These are phyloP conservation scores for Athripsodes cinereus DNA, from an alignment of 2,888 invertebrate species.

Conservation along the genomic window DNA sequence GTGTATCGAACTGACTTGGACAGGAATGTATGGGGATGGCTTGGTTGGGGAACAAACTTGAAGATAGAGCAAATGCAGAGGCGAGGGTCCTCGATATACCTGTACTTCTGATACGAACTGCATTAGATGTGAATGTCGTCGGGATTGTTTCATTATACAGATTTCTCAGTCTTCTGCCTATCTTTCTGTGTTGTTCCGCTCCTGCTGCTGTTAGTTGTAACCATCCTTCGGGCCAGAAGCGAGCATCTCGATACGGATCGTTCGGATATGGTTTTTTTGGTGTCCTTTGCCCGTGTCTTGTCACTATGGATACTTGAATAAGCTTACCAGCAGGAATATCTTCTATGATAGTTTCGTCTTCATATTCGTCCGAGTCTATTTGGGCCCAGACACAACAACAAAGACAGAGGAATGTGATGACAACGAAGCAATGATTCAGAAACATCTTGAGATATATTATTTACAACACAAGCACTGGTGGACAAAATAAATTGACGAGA, in stretches of 20 bases:
- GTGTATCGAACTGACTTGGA: neutral
- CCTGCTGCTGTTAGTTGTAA: constrained; percentile 21
- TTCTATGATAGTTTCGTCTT: neutral
- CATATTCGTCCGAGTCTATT: neutral
- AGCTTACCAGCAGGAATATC: constrained; percentile 5
- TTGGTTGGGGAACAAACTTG: constrained; percentile 18
- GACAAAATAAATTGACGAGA: no score
- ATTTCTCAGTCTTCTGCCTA: constrained; percentile 13
- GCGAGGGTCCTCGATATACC: constrained; percentile 18
- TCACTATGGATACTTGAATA: constrained; percentile 21
- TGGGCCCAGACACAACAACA: constrained; percentile 1
- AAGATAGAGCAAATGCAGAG: constrained; percentile 17
- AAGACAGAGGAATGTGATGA: neutral
- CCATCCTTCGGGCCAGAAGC: constrained; percentile 23
- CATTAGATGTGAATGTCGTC: neutral
- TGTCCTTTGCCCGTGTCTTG: constrained; percentile 22
- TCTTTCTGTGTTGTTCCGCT: constrained; percentile 12
- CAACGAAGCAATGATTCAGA: neutral
- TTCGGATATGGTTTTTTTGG: constrained; percentile 19
- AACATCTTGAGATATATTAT: neutral
- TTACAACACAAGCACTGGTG: no score
- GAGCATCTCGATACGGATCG: constrained; percentile 15
- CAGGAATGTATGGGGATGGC: constrained; percentile 18
- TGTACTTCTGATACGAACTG: constrained; percentile 17
- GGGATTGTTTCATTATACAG: constrained; percentile 16